Conservation (phyloP, 2,113 vertebrate genomes). For the Pelvicachromis taeniatus region DNA sequence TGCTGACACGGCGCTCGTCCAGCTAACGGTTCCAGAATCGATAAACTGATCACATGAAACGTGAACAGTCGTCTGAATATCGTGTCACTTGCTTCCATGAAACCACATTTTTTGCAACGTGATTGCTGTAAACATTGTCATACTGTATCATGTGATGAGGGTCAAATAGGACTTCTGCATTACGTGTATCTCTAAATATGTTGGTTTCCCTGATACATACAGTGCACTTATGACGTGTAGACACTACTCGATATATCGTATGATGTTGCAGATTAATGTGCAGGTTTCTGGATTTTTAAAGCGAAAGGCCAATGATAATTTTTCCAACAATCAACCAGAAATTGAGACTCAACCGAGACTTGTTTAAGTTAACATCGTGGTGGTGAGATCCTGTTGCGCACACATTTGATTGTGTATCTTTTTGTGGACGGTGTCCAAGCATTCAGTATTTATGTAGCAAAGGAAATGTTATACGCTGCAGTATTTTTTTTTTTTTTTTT, state of each 20-base stretch:
- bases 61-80: not conserved
- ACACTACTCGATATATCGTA: not conserved
- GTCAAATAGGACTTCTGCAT: not conserved
- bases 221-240: not conserved
- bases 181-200: not conserved
- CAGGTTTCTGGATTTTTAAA: not conserved
- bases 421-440: not conserved
- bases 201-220: not conserved
- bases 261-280: not conserved
- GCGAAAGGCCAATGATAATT: not conserved
- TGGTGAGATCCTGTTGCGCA: not conserved
- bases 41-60: not conserved
- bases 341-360: not conserved
- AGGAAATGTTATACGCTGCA: not conserved
- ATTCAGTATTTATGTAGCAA: not conserved
- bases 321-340: not conserved
- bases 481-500: not conserved
- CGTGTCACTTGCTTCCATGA: not conserved
- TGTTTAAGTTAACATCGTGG: not conserved
- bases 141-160: not conserved
- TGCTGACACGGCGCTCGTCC: not conserved
- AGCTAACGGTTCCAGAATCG: not conserved
- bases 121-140: not conserved
- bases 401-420: not conserved
- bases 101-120: not conserved